Conservation (phyloP, 2,888 invertebrate genomes). For the Tachina fera region DNA sequence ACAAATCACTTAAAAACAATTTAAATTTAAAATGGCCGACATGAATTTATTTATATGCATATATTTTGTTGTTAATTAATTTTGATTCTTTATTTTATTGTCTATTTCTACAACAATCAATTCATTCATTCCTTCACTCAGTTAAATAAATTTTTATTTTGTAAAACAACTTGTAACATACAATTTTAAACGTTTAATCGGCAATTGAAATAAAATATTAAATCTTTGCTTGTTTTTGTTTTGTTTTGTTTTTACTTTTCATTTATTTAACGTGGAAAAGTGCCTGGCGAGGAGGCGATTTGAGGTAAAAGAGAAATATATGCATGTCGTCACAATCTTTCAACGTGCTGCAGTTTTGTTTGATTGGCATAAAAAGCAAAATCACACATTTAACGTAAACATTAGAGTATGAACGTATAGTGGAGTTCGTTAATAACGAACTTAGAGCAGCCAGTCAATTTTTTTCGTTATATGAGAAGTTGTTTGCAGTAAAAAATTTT, state of each 20-base stretch:
- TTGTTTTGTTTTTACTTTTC: neutral
- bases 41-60: conserved; percentile 69
- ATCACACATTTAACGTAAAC: conserved; percentile 45
- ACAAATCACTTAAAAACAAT: conserved; percentile 81
- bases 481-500: too few species aligned
- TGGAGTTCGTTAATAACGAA: too few species aligned
- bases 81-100: conserved; percentile 31
- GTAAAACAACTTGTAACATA: conserved; percentile 56
- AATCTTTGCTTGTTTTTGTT: conserved; percentile 76
- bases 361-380: conserved; percentile 66
- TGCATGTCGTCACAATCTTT: conserved; percentile 73
- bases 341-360: conserved; percentile 72
- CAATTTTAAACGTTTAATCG: conserved; percentile 71
- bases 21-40: conserved; percentile 78
- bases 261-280: conserved; percentile 34
- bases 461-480: too few species aligned
- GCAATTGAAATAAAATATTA: conserved; percentile 74
- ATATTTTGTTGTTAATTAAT: neutral
- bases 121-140: conserved; percentile 51
- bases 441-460: too few species aligned
- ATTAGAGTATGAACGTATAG: conserved; percentile 14
- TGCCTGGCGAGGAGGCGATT: conserved; percentile 24
- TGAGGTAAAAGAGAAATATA: conserved; percentile 35
- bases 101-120: conserved; percentile 38
- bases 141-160: conserved; percentile 54